Conservation (phyloP, 1,140 invertebrate genomes). For the Habropoda laboriosa region DNA sequence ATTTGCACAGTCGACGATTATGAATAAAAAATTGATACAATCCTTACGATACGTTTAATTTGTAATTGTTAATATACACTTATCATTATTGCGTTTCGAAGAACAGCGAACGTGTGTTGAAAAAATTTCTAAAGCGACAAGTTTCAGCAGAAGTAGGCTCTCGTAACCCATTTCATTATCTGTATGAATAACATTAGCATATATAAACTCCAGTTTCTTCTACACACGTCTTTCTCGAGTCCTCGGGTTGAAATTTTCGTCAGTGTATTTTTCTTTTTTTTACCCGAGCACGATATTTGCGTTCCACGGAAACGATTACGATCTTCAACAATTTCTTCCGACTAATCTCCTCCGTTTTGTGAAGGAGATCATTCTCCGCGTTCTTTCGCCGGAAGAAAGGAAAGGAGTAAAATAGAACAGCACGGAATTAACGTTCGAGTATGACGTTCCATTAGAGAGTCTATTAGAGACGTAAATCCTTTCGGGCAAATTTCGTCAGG, state of each 20-base stretch:
- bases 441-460: neutral
- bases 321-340: neutral
- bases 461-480: neutral
- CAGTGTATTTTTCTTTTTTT: too few relatives aligned
- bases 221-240: neutral
- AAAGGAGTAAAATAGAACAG: neutral
- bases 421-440: neutral
- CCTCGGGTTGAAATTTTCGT: neutral
- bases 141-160: neutral
- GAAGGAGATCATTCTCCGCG: neutral
- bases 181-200: neutral
- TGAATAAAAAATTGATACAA: too few relatives aligned
- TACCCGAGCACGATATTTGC: neutral
- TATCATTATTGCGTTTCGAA: too few relatives aligned
- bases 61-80: too few relatives aligned
- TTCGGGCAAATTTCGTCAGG: conserved; percentile 3
- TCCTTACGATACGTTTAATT: too few relatives aligned
- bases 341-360: neutral
- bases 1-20: too few relatives aligned
- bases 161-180: neutral
- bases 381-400: neutral
- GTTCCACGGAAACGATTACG: neutral
- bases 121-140: too few relatives aligned
- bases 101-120: too few relatives aligned
- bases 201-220: neutral